A percentile compares a stretch with the other conserved stretches of the same genome.
phyloP scores from a whole-genome alignment of 2,797 vertebrate genomes.

The Catostomus latipinnis region DNA sequence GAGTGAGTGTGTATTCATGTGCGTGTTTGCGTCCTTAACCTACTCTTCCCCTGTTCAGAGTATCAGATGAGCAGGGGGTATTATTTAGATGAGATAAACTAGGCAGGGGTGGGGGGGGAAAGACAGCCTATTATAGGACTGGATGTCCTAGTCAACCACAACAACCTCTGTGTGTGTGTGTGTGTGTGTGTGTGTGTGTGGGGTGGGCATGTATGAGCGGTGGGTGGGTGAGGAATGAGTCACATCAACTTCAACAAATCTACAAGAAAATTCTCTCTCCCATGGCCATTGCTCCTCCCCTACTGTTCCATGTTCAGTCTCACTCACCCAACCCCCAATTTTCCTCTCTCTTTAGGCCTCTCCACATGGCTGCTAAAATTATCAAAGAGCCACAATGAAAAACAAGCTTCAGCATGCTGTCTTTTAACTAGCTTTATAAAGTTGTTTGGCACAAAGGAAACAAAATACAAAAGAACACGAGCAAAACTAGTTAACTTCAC shows the following conservation, averaged over 20 bases:
- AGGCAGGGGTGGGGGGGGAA: slow-evolving; percentile 50
- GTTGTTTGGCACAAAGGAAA: background rate
- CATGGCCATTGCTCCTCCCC: slow-evolving; percentile 19
- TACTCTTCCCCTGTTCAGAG: slow-evolving; percentile 75
- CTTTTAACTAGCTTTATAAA: background rate
- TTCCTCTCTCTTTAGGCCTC: slow-evolving; percentile 34
- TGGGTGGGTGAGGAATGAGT: slow-evolving; percentile 56
- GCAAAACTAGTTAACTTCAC: slow-evolving; percentile 36
- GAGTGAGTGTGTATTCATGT: background rate
- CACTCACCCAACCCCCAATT: slow-evolving; percentile 47
- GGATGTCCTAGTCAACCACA: slow-evolving; percentile 28
- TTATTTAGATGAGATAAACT: slow-evolving; percentile 69
- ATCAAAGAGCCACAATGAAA: slow-evolving; percentile 21
- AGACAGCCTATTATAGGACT: slow-evolving; percentile 15
- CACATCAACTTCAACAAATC: slow-evolving; percentile 53
- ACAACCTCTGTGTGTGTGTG: slow-evolving; percentile 5
- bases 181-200: slow-evolving; percentile 1
- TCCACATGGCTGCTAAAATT: slow-evolving; percentile 41
- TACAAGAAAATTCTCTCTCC: slow-evolving; percentile 27
- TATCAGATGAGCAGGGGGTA: slow-evolving; percentile 82
- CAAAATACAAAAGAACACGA: background rate
- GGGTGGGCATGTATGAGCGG: slow-evolving; percentile 16
- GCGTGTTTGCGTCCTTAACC: slow-evolving; percentile 74
- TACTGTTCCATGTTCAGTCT: slow-evolving; percentile 42
- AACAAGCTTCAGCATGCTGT: slow-evolving; percentile 2